Evolutionary conservation across 2,888 invertebrate genomes (phyloP).

Genomic region (Sesia apiformis): DNA sequence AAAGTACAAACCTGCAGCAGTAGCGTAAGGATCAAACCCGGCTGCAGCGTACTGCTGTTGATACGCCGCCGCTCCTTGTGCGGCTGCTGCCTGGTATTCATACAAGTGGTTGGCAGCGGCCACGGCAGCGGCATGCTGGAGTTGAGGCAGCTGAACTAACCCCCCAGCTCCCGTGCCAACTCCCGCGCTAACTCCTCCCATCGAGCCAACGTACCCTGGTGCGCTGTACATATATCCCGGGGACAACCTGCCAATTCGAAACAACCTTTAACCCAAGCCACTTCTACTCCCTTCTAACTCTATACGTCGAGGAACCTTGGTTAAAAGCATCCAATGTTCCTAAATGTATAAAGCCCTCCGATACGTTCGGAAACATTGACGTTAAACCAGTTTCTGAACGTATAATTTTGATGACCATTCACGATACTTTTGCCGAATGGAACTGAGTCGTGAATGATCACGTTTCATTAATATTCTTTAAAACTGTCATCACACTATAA

Average conservation of each 20-base stretch:
- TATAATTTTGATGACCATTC: constrained; percentile 26
- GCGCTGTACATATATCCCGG: constrained; percentile 84
- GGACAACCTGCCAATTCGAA: constrained; percentile 53
- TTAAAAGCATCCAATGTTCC: too few relatives aligned
- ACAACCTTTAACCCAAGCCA: constrained; percentile 3
- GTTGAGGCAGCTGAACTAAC: constrained; percentile 79
- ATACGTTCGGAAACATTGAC: too few relatives aligned
- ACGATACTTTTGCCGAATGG: constrained; percentile 11
- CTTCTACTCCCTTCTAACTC: background rate
- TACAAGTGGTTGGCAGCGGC: constrained; percentile 89
- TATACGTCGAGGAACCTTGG: background rate
- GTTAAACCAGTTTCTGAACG: constrained; percentile 11
- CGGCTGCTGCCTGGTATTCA: constrained; percentile 86
- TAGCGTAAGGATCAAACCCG: constrained; percentile 84
- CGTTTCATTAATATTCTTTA: constrained; percentile 20
- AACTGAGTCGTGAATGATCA: constrained; percentile 27
- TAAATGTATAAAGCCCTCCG: too few relatives aligned
- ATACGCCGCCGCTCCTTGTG: constrained; percentile 81
- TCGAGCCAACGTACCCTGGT: constrained; percentile 85
- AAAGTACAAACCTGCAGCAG: constrained; percentile 77
- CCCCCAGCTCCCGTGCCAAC: constrained; percentile 78
- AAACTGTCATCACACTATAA: constrained; percentile 48
- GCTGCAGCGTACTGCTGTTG: constrained; percentile 84
- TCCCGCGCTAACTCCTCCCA: constrained; percentile 71
- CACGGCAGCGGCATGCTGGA: constrained; percentile 83